Conservation (phyloP, 2,797 vertebrate species). For the Micromesistius poutassou region DNA sequence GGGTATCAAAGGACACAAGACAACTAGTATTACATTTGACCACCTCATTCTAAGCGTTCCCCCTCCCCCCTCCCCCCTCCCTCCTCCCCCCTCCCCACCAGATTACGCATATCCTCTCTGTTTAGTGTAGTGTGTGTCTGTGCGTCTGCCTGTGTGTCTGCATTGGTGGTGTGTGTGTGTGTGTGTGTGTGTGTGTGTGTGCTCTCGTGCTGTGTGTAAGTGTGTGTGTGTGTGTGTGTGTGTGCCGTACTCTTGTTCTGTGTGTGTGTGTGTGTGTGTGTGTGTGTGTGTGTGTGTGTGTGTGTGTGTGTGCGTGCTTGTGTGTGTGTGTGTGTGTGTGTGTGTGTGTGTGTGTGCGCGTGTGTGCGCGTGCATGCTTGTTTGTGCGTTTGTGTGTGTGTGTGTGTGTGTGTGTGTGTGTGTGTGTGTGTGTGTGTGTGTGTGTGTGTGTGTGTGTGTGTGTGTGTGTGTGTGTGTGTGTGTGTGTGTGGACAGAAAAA, state of each 20-base stretch:
- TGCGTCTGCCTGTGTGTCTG: constrained; percentile 1
- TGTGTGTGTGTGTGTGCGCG: neutral
- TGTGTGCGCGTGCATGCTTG: neutral
- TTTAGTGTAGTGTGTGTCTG: constrained; percentile 2
- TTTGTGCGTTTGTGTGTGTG: constrained; percentile 6
- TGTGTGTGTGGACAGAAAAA: constrained; percentile 18
- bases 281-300: constrained; percentile 1
- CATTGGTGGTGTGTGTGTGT: constrained; percentile 7
- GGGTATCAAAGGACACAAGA: neutral
- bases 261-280: constrained; percentile 1
- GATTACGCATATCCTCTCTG: neutral
- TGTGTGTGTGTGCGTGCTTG: constrained; percentile 1
- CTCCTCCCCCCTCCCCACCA: neutral
- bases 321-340: constrained; percentile 7
- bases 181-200: constrained; percentile 2
- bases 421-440: constrained; percentile 10
- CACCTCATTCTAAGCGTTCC: too few species aligned
- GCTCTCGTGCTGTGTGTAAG: too few species aligned
- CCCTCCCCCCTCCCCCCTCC: neutral
- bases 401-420: constrained; percentile 8
- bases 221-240: too few species aligned
- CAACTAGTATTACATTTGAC: neutral
- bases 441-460: constrained; percentile 4
- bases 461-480: constrained; percentile 1
- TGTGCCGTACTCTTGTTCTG: neutral